Conservation (phyloP, 23 tunicate genomes). For the Ciona savignyi region DNA sequence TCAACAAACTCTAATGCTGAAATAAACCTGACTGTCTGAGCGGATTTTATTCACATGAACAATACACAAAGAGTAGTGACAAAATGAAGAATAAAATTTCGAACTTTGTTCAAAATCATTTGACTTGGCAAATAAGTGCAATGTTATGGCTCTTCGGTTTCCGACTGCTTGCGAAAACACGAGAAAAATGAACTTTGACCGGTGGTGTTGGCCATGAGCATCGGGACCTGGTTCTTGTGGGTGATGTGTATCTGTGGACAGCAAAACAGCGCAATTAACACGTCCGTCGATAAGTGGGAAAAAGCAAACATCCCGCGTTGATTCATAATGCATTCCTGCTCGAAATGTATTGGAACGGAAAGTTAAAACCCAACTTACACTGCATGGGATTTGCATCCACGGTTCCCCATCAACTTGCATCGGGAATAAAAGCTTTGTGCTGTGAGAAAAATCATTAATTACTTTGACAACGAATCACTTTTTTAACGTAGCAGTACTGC, state of each 20-base stretch:
- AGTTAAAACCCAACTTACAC: constrained; percentile 15
- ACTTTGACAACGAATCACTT: too few relatives aligned
- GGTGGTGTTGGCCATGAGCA: constrained; percentile 53
- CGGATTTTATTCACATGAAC: not conserved
- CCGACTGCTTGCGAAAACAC: constrained; percentile 16
- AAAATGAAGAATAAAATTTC: not conserved
- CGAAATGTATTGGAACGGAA: too few relatives aligned
- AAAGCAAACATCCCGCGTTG: not conserved
- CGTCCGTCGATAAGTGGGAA: not conserved
- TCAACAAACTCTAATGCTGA: not conserved
- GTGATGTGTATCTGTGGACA: constrained; percentile 67
- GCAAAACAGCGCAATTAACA: not conserved
- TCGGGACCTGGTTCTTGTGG: constrained; percentile 84
- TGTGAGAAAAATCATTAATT: constrained; percentile 21
- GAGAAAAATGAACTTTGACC: constrained; percentile 46
- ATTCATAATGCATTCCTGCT: too few relatives aligned
- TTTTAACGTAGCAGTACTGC: too few relatives aligned
- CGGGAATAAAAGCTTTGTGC: constrained; percentile 51
- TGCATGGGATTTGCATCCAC: constrained; percentile 86
- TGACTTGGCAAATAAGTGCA: not conserved
- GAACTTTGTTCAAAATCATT: not conserved
- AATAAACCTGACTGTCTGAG: too few relatives aligned
- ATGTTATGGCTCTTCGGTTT: not conserved
- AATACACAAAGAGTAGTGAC: not conserved
- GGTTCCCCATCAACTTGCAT: constrained; percentile 95